Conservation (phyloP, 2,797 vertebrate species). For the Enteromius viviparus region DNA sequence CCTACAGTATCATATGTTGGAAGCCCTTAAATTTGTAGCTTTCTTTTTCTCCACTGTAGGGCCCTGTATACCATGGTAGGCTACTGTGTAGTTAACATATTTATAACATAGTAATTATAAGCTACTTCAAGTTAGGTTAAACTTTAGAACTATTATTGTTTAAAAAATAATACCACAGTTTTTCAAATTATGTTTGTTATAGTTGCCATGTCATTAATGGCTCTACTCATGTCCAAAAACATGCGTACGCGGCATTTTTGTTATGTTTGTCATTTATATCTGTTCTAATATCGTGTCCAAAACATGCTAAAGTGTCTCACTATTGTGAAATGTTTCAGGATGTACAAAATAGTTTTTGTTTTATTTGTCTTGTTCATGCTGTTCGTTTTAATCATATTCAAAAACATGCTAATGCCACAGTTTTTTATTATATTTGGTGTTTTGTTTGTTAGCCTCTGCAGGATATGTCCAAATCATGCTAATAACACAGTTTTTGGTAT, state of each 20-base stretch:
- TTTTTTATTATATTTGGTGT: background rate
- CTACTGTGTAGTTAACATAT: background rate
- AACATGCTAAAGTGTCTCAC: background rate
- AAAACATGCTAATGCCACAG: background rate
- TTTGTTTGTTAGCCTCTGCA: background rate
- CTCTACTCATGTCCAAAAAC: background rate
- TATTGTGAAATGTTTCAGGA: background rate
- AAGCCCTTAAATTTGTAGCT: background rate
- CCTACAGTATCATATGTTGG: background rate
- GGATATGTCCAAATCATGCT: background rate
- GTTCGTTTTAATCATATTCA: background rate
- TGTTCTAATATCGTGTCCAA: background rate
- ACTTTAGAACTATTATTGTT: background rate
- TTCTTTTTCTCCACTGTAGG: background rate
- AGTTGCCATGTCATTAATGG: no score
- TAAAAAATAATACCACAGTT: background rate
- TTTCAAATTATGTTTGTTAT: background rate
- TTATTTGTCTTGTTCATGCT: background rate
- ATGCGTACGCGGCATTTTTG: no score
- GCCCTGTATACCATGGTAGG: background rate
- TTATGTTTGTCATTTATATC: background rate
- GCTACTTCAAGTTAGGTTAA: background rate
- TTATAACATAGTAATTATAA: background rate
- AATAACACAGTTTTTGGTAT: background rate
- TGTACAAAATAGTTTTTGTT: background rate